Percentiles rank a stretch among this genome's conserved stretches.
Evolutionary conservation across 2,888 invertebrate species (phyloP).

Genomic region (Rhogogaster chlorosoma): DNA sequence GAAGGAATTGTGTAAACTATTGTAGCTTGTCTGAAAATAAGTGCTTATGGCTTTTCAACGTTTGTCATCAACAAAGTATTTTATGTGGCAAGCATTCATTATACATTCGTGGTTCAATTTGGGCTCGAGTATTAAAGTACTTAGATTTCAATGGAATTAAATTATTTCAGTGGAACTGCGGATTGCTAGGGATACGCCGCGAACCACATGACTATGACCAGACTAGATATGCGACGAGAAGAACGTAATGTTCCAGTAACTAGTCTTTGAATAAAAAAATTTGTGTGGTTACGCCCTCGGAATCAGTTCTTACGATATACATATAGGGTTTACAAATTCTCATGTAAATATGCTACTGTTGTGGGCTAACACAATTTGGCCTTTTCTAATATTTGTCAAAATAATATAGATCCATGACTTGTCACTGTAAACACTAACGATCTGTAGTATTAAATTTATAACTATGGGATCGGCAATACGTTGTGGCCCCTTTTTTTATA

Average conservation of each 20-base stretch:
- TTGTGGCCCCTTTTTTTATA: neutral
- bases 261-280: constrained; percentile 66
- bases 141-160: constrained; percentile 49
- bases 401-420: constrained; percentile 37
- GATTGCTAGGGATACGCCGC: constrained; percentile 73
- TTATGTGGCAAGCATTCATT: neutral
- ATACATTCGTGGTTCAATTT: constrained; percentile 39
- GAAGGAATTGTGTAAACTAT: neutral
- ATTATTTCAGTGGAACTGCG: constrained; percentile 63
- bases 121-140: neutral
- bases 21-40: constrained; percentile 2
- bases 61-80: neutral
- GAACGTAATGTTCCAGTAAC: constrained; percentile 68
- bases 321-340: constrained; percentile 29
- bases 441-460: constrained; percentile 18
- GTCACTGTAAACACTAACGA: neutral
- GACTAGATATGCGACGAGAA: constrained; percentile 66
- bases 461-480: neutral
- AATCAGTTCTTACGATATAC: constrained; percentile 49
- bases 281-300: constrained; percentile 75
- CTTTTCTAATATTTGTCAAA: neutral
- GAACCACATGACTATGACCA: constrained; percentile 73
- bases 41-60: constrained; percentile 28
- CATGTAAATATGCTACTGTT: constrained; percentile 33
- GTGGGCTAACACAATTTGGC: constrained; percentile 10